Percentiles rank a stretch among this genome's conserved stretches.
Evolutionary conservation across 2,113 vertebrate species (phyloP).

Genomic region (Colaptes auratus): DNA sequence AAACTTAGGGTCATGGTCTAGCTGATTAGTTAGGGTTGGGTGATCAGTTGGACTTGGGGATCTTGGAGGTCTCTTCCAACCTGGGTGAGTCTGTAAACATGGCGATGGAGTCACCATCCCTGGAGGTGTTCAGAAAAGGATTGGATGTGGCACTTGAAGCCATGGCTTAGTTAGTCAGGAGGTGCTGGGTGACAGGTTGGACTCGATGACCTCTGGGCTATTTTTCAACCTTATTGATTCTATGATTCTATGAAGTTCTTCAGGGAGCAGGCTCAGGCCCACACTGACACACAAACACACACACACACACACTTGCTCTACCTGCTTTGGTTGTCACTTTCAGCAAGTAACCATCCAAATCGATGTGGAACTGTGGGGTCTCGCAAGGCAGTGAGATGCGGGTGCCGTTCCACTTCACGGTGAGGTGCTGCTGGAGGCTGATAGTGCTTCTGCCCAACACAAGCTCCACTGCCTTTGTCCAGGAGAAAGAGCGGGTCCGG

Average conservation of each 20-base stretch:
- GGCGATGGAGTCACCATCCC: too few relatives aligned
- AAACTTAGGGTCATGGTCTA: too few relatives aligned
- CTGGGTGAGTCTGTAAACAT: too few relatives aligned
- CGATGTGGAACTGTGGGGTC: slow-evolving; percentile 87
- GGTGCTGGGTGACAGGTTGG: too few relatives aligned
- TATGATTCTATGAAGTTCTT: background rate
- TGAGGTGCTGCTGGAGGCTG: slow-evolving; percentile 95
- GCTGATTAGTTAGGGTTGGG: too few relatives aligned
- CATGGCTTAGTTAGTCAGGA: too few relatives aligned
- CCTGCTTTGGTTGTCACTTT: slow-evolving; percentile 94
- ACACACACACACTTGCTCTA: slow-evolving; percentile 41
- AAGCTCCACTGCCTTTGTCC: slow-evolving; percentile 96
- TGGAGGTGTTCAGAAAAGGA: too few relatives aligned
- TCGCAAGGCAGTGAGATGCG: slow-evolving; percentile 90
- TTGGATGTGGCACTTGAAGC: too few relatives aligned
- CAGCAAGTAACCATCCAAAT: slow-evolving; percentile 95
- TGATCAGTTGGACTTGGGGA: too few relatives aligned
- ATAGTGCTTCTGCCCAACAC: slow-evolving; percentile 80
- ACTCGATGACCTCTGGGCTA: too few relatives aligned
- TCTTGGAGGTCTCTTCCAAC: too few relatives aligned
- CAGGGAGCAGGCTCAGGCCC: background rate
- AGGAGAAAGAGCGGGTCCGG: slow-evolving; percentile 94
- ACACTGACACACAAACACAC: background rate
- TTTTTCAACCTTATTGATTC: too few relatives aligned
- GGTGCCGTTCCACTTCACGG: slow-evolving; percentile 91